These are phyloP conservation scores for Nettapus auritus DNA, from an alignment of 2,113 vertebrate species.

Conservation along the genomic window DNA sequence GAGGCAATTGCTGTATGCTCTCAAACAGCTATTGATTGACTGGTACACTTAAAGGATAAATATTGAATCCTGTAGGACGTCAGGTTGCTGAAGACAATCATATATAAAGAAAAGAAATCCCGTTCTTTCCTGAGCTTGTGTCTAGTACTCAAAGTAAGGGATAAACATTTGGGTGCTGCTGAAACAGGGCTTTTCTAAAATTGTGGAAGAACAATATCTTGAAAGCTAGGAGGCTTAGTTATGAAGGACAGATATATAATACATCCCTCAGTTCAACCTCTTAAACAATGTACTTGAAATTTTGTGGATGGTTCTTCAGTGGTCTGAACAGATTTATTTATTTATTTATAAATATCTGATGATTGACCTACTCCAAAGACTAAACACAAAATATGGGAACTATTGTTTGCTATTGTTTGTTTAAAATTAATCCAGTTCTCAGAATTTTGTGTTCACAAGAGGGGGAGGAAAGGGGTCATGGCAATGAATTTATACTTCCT, in stretches of 20 bases:
- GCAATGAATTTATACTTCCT: background rate
- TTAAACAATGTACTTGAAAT: background rate
- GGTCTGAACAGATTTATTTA: background rate
- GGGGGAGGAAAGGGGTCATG: background rate
- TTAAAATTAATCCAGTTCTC: background rate
- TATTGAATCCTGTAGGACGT: background rate
- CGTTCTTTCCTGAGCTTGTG: background rate
- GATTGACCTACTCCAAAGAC: background rate
- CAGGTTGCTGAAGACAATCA: background rate
- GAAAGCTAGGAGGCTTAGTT: background rate
- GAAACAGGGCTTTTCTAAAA: background rate
- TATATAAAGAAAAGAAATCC: background rate
- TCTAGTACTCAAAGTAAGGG: background rate
- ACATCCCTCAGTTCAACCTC: background rate
- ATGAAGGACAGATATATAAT: background rate
- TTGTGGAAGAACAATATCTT: background rate
- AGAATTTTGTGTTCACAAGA: background rate
- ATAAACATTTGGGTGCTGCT: background rate
- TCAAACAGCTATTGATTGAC: background rate
- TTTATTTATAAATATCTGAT: background rate
- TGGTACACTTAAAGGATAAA: background rate
- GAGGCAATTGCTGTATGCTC: background rate
- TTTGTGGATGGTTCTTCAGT: background rate
- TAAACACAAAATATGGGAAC: background rate
- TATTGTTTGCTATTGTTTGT: rapidly evolving